Conservation (phyloP, 2,113 vertebrate species). For the Gymnarchus niloticus region DNA sequence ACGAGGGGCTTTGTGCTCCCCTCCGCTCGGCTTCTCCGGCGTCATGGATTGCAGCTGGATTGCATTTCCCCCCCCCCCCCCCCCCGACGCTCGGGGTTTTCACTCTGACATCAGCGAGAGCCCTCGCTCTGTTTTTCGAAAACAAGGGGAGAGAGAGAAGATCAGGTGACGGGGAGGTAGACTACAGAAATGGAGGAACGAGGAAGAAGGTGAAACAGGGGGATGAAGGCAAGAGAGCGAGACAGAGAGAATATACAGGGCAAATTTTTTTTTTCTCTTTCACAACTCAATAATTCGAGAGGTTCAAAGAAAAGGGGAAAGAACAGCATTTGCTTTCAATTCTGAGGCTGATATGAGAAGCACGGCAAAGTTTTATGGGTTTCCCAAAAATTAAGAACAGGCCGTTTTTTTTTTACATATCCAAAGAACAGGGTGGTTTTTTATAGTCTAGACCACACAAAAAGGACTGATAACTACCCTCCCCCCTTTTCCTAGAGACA, state of each 20-base stretch:
- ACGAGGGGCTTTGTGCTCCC: conserved; percentile 74
- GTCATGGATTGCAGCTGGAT: conserved; percentile 98
- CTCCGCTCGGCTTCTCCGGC: conserved; percentile 87
- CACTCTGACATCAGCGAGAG: conserved; percentile 94
- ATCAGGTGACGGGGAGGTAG: conserved; percentile 36
- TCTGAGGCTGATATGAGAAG: conserved; percentile 67
- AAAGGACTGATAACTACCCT: conserved; percentile 76
- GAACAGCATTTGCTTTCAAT: conserved; percentile 92
- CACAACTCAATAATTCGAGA: conserved; percentile 93
- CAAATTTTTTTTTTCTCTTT: conserved; percentile 92
- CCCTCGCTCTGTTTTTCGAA: conserved; percentile 60
- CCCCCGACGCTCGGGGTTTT: conserved; percentile 93
- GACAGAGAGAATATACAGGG: conserved; percentile 54
- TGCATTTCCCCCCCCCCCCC: conserved; percentile 94
- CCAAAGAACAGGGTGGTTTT: conserved; percentile 80
- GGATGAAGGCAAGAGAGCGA: conserved; percentile 38
- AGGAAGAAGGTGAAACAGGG: conserved; percentile 41
- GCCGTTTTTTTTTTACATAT: conserved; percentile 79
- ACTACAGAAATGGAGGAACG: conserved; percentile 22
- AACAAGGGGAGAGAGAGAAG: conserved; percentile 41
- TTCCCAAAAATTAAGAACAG: conserved; percentile 91
- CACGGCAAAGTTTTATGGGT: conserved; percentile 86
- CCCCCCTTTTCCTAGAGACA: conserved; percentile 53
- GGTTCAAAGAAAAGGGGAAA: conserved; percentile 79
- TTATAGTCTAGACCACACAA: conserved; percentile 92